Conservation (phyloP, 2,888 invertebrate genomes). For the Chrysolina haemoptera region DNA sequence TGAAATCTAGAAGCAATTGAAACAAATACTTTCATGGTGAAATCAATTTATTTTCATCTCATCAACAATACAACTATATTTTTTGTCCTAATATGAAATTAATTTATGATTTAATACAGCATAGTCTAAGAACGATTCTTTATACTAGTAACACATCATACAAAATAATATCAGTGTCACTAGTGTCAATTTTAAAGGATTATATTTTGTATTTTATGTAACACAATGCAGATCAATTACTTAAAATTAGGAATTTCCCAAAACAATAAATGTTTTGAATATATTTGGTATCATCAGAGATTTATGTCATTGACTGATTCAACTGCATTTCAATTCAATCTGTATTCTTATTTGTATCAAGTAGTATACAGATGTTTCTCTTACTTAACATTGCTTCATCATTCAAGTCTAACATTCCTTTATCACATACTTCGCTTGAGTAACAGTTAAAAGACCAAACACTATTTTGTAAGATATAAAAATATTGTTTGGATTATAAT, state of each 20-base stretch:
- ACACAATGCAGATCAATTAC: too few relatives aligned
- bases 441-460: too few relatives aligned
- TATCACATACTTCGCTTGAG: too few relatives aligned
- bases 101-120: not conserved
- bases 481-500: not conserved
- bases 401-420: too few relatives aligned
- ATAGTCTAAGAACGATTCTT: not conserved
- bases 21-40: slow-evolving; percentile 9
- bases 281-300: not conserved
- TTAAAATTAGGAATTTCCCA: too few relatives aligned
- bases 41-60: not conserved
- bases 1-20: slow-evolving; percentile 37
- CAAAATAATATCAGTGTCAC: not conserved
- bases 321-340: not conserved
- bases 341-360: not conserved
- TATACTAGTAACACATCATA: not conserved
- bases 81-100: not conserved
- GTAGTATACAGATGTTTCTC: not conserved
- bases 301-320: not conserved
- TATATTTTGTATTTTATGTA: too few relatives aligned
- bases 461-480: too few relatives aligned
- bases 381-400: too few relatives aligned
- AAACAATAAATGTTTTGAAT: too few relatives aligned
- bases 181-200: not conserved
- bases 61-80: not conserved